Percentiles rank a stretch among this genome's conserved stretches.
phyloP scores from a whole-genome alignment of 64 coral and sea anemone species.

The Orbicella faveolata region DNA sequence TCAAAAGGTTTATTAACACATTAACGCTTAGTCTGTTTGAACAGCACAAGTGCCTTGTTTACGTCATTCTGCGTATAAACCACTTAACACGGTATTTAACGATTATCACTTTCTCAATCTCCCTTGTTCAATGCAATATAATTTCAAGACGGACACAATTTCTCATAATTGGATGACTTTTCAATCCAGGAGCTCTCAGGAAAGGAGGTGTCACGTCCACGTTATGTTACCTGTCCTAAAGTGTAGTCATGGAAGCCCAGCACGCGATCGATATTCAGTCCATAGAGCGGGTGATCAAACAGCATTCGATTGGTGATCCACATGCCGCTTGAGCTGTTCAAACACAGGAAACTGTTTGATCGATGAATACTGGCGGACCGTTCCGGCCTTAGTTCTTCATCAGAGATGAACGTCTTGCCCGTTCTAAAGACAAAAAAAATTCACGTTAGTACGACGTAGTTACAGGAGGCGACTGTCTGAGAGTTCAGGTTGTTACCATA shows the following conservation, averaged over 20 bases:
- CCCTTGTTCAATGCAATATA: too few relatives aligned
- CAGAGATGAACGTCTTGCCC: slow-evolving; percentile 65
- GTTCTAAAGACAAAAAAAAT: slow-evolving; percentile 16
- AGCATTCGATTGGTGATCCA: slow-evolving; percentile 83
- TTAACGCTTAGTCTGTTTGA: too few relatives aligned
- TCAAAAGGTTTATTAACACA: too few relatives aligned
- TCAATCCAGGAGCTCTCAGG: background rate
- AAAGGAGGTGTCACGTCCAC: background rate
- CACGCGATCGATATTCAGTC: slow-evolving; percentile 90
- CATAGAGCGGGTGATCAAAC: slow-evolving; percentile 86
- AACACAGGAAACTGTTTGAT: slow-evolving; percentile 59
- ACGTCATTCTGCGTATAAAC: too few relatives aligned
- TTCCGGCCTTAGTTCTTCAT: slow-evolving; percentile 64
- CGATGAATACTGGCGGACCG: slow-evolving; percentile 73
- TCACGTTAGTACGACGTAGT: too few relatives aligned
- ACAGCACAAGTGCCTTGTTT: too few relatives aligned
- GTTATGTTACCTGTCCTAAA: slow-evolving; percentile 80
- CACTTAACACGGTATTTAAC: too few relatives aligned
- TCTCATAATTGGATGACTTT: too few relatives aligned
- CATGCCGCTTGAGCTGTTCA: slow-evolving; percentile 32
- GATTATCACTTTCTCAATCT: too few relatives aligned
- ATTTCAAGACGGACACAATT: too few relatives aligned
- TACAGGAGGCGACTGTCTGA: too few relatives aligned
- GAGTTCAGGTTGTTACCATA: too few relatives aligned
- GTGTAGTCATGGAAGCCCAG: slow-evolving; percentile 88